Evolutionary conservation across 2,797 vertebrate genomes (phyloP).

Genomic region (Nothura maculosa): DNA sequence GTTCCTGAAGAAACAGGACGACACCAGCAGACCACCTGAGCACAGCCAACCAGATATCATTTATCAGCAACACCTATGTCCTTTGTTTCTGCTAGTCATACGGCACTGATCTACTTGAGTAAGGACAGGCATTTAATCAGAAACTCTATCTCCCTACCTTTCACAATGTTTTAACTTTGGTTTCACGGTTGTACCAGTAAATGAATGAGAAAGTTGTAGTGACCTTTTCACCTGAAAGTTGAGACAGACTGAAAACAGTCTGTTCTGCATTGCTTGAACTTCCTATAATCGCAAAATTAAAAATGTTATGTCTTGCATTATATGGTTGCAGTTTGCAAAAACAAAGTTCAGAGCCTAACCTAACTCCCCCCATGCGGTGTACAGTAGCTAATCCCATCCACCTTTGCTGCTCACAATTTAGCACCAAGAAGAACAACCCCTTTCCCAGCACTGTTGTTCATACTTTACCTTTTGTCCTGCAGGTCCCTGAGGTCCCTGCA

Average conservation of each 20-base stretch:
- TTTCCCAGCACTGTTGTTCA: constrained; percentile 65
- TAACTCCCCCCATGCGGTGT: constrained; percentile 8
- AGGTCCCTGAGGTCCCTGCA: constrained; percentile 94
- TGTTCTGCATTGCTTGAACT: constrained; percentile 40
- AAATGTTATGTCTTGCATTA: constrained; percentile 56
- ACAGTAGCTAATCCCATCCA: constrained; percentile 71
- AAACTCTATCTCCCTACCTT: constrained; percentile 60
- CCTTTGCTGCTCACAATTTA: constrained; percentile 36
- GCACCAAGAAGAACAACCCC: constrained; percentile 44
- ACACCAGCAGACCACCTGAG: constrained; percentile 82
- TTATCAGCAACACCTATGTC: constrained; percentile 82
- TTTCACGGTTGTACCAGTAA: constrained; percentile 22
- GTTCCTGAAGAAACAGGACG: constrained; percentile 83
- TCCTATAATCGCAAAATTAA: constrained; percentile 62
- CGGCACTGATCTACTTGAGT: constrained; percentile 58
- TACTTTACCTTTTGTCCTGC: constrained; percentile 92
- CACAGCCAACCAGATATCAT: constrained; percentile 65
- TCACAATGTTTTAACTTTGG: constrained; percentile 52
- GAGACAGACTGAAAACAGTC: constrained; percentile 72
- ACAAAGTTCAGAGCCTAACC: constrained; percentile 45
- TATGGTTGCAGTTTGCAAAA: constrained; percentile 60
- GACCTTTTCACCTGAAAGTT: constrained; percentile 74
- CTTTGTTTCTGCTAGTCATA: constrained; percentile 69
- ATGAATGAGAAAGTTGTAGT: constrained; percentile 69
- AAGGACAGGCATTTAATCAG: constrained; percentile 57